Conservation (phyloP, 2,113 vertebrate genomes). For the Myodes glareolus region DNA sequence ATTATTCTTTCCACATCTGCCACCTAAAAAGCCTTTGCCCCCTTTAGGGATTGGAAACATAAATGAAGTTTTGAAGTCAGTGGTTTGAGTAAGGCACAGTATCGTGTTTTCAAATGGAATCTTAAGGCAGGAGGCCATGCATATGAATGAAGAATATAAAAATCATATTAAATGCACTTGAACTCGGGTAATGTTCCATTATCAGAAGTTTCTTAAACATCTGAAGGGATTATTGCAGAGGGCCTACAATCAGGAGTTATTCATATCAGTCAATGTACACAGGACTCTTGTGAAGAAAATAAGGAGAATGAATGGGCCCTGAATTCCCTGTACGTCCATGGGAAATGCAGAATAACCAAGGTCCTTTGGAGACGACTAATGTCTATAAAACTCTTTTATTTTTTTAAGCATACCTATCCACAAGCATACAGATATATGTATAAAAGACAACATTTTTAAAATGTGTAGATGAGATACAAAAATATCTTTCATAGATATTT, state of each 20-base stretch:
- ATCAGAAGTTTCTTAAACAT: constrained; percentile 44
- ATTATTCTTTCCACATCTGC: background rate
- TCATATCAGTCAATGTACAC: background rate
- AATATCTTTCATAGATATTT: background rate
- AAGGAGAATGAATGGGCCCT: background rate
- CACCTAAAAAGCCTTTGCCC: background rate
- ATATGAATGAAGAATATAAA: constrained; percentile 57
- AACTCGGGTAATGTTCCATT: constrained; percentile 27
- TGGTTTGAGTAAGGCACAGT: constrained; percentile 36
- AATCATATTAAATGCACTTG: constrained; percentile 30
- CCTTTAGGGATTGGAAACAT: background rate
- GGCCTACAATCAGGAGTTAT: background rate
- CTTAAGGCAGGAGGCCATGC: constrained; percentile 45
- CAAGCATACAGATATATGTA: background rate
- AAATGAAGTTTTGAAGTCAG: constrained; percentile 41
- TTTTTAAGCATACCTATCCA: background rate
- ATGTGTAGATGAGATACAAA: background rate
- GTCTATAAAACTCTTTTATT: background rate
- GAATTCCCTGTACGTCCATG: rapidly evolving
- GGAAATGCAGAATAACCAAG: background rate
- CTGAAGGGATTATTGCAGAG: background rate
- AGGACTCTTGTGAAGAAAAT: background rate
- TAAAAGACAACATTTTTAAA: background rate
- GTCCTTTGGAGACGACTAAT: background rate
- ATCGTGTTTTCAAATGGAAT: constrained; percentile 46